phyloP scores from a whole-genome alignment of 2,113 vertebrate species.

The Martes martes region DNA sequence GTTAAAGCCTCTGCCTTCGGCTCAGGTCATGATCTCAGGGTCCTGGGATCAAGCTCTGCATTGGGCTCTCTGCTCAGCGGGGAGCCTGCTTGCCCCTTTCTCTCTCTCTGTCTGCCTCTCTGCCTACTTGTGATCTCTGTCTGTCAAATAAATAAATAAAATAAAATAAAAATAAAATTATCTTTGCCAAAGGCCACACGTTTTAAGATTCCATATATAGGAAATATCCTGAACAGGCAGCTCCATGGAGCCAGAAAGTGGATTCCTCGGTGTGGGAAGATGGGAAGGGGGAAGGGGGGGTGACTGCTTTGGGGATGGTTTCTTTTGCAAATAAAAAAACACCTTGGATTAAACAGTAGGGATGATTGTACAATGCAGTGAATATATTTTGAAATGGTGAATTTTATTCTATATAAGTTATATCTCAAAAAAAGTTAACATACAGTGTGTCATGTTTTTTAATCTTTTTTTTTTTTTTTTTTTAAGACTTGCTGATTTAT shows the following conservation, averaged over 20 bases:
- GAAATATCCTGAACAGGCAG: background rate
- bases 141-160: too few species aligned
- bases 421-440: background rate
- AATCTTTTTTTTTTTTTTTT: background rate
- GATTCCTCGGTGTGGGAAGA: background rate
- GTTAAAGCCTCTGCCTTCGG: too few species aligned
- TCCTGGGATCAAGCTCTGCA: too few species aligned
- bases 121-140: too few species aligned
- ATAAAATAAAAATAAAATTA: background rate
- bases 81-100: too few species aligned
- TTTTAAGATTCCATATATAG: background rate
- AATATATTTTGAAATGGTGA: background rate
- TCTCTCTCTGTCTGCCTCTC: too few species aligned
- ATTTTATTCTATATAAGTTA: background rate
- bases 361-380: background rate
- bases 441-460: background rate
- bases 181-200: background rate
- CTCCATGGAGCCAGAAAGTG: background rate
- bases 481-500: background rate
- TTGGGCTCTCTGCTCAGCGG: too few species aligned
- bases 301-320: fast-evolving
- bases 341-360: background rate
- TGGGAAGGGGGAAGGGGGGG: fast-evolving
- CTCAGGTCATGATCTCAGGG: too few species aligned
- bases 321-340: background rate